phyloP scores from a whole-genome alignment of 2,888 invertebrate genomes.

The Diaperis boleti region DNA sequence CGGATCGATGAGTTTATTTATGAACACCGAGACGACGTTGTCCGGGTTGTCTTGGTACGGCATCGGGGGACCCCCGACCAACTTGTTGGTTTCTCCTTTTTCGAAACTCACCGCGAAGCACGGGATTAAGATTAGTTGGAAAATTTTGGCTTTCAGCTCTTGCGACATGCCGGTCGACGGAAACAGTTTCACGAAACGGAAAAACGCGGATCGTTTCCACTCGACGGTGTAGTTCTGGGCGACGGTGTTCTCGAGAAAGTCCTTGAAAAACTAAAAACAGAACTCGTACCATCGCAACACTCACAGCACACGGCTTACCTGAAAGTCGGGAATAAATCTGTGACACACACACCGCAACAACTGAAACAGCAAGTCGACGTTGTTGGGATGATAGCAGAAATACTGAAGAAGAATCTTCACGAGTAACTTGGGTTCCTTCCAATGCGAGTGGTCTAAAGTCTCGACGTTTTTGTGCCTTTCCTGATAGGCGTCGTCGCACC shows the following conservation, averaged over 20 bases:
- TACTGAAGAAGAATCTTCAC: constrained; percentile 93
- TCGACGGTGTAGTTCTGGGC: constrained; percentile 91
- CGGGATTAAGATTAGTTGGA: constrained; percentile 94
- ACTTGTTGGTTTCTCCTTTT: constrained; percentile 86
- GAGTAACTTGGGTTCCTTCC: constrained; percentile 92
- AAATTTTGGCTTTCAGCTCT: constrained; percentile 88
- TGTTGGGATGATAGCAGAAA: constrained; percentile 90
- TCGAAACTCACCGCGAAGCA: constrained; percentile 96
- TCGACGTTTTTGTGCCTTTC: constrained; percentile 84
- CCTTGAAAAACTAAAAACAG: constrained; percentile 79
- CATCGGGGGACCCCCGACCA: constrained; percentile 86
- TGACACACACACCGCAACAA: constrained; percentile 88
- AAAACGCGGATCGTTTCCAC: constrained; percentile 97
- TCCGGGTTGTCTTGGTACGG: constrained; percentile 91
- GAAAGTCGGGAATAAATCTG: constrained; percentile 93
- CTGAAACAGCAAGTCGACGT: constrained; percentile 91
- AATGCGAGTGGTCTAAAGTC: constrained; percentile 87
- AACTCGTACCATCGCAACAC: not conserved
- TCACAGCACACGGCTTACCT: constrained; percentile 71
- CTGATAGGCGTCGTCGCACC: constrained; percentile 90
- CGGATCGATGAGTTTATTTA: constrained; percentile 92
- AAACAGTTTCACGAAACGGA: constrained; percentile 94
- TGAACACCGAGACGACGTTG: constrained; percentile 94
- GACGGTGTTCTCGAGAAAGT: constrained; percentile 89
- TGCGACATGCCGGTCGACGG: constrained; percentile 83